These are phyloP conservation scores for Melanotaenia pygmaea DNA, from an alignment of 2,797 vertebrate species.

Conservation along the genomic window DNA sequence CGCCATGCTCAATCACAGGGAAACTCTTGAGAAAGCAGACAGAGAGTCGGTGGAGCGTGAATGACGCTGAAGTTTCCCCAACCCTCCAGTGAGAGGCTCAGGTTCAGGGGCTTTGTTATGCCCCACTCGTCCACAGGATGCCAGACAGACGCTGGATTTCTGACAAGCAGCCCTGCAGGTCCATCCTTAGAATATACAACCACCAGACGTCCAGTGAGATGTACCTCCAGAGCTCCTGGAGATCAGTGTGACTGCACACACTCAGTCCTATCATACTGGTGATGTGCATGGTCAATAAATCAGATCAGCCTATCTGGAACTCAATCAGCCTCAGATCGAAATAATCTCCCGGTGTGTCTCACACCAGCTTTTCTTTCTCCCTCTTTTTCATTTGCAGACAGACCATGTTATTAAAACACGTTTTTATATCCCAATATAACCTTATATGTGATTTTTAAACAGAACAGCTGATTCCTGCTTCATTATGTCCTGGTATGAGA, in stretches of 20 bases:
- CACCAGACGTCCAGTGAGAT: slow-evolving; percentile 26
- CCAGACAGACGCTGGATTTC: slow-evolving; percentile 55
- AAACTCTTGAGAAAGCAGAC: slow-evolving; percentile 64
- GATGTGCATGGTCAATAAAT: slow-evolving; percentile 49
- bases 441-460: too few species aligned
- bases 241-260: slow-evolving; percentile 27
- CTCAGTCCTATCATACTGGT: slow-evolving; percentile 28
- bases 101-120: slow-evolving; percentile 56
- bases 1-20: slow-evolving; percentile 64
- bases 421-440: too few species aligned
- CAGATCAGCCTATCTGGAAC: slow-evolving; percentile 46
- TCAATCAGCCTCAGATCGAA: slow-evolving; percentile 65
- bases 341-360: slow-evolving; percentile 29
- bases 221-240: neutral
- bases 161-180: slow-evolving; percentile 52
- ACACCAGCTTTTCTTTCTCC: neutral
- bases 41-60: slow-evolving; percentile 60
- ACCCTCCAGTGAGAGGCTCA: slow-evolving; percentile 60
- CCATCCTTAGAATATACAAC: slow-evolving; percentile 60
- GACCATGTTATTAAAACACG: too few species aligned
- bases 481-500: too few species aligned
- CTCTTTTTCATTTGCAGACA: neutral
- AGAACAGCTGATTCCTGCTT: too few species aligned
- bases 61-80: slow-evolving; percentile 56
- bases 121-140: slow-evolving; percentile 44